phyloP scores from a whole-genome alignment of 2,888 invertebrate species.

The Didymodactylos carnosus region DNA sequence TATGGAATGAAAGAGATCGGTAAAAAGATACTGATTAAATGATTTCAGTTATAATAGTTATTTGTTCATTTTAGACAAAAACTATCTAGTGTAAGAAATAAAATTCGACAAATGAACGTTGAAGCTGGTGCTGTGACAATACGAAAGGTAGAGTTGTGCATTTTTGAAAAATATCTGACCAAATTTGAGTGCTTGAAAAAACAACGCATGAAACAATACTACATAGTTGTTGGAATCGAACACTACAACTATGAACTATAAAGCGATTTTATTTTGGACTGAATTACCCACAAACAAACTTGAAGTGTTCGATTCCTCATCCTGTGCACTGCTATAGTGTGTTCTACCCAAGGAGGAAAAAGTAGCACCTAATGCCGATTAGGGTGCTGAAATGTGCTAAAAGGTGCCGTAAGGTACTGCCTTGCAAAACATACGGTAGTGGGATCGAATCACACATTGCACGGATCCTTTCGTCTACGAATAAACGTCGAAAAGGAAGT shows the following conservation, averaged over 20 bases:
- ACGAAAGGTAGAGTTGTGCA: background rate
- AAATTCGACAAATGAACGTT: background rate
- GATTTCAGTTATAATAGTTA: background rate
- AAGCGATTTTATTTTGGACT: background rate
- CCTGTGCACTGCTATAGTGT: too few relatives aligned
- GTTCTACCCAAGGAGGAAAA: too few relatives aligned
- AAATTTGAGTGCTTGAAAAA: background rate
- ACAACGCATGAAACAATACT: background rate
- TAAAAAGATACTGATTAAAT: background rate
- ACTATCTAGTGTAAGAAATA: background rate
- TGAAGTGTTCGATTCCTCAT: too few relatives aligned
- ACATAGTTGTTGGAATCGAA: background rate
- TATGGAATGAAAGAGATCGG: background rate
- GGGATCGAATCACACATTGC: too few relatives aligned
- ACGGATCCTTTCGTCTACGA: too few relatives aligned
- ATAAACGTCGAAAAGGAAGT: too few relatives aligned
- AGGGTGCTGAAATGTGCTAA: too few relatives aligned
- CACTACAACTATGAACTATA: background rate
- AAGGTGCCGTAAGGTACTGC: too few relatives aligned
- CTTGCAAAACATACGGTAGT: too few relatives aligned
- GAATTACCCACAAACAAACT: too few relatives aligned
- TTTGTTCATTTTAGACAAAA: background rate
- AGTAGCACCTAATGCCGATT: too few relatives aligned
- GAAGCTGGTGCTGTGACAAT: background rate
- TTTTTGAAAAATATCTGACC: background rate